A percentile compares a stretch with the other conserved stretches of the same genome.
Conservation (phyloP, 2,113 vertebrate genomes). For the Lonchura striata region DNA sequence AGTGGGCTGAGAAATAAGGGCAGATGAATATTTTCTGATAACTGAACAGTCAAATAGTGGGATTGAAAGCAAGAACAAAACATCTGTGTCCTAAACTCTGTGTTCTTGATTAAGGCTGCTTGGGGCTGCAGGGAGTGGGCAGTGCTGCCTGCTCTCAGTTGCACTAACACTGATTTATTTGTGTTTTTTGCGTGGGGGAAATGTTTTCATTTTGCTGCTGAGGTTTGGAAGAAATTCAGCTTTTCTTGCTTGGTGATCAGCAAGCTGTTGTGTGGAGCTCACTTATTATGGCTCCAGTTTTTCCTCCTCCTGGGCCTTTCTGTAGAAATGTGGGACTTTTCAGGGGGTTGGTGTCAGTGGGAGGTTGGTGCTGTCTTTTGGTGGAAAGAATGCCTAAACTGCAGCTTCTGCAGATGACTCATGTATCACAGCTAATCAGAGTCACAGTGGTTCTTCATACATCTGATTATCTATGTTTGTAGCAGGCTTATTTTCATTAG, state of each 20-base stretch:
- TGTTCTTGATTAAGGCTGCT: background rate
- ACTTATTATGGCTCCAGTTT: background rate
- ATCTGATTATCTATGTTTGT: background rate
- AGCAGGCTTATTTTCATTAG: background rate
- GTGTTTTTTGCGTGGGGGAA: background rate
- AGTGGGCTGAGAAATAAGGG: background rate
- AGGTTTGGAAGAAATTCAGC: background rate
- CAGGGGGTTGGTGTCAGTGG: background rate
- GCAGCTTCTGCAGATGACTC: background rate
- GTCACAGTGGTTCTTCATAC: background rate
- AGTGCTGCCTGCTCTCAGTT: background rate
- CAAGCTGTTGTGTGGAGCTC: background rate
- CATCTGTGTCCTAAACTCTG: background rate
- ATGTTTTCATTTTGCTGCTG: background rate
- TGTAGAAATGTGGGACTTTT: background rate
- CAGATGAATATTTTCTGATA: background rate
- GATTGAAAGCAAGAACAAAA: background rate
- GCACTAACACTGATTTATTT: background rate
- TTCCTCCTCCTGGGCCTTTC: background rate
- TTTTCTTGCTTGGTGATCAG: background rate
- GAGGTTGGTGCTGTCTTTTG: background rate
- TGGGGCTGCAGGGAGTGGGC: background rate
- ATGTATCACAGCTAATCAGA: background rate
- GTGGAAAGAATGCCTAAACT: background rate
- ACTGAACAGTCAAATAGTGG: background rate